phyloP scores from a whole-genome alignment of 2,797 vertebrate genomes.

The Microcaecilia unicolor region DNA sequence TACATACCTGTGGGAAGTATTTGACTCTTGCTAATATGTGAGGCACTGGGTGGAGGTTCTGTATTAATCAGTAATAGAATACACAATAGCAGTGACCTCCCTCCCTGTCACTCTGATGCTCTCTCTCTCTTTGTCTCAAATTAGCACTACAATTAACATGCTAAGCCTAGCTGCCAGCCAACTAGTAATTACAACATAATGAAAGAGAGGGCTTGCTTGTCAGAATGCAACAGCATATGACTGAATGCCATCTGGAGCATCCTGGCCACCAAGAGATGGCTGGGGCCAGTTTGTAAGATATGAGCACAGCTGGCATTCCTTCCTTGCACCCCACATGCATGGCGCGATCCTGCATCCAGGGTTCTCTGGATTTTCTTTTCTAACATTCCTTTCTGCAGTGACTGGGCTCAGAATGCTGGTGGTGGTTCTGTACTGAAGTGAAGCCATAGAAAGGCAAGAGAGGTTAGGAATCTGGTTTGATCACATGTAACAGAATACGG shows the following conservation, averaged over 20 bases:
- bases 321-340: background rate
- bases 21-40: background rate
- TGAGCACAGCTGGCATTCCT: background rate
- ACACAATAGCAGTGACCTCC: too few species aligned
- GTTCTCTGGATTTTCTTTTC: too few species aligned
- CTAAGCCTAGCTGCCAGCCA: slow-evolving; percentile 47
- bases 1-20: background rate
- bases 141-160: slow-evolving; percentile 46
- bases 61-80: too few species aligned
- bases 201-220: slow-evolving; percentile 47
- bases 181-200: slow-evolving; percentile 47
- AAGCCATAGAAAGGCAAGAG: too few species aligned
- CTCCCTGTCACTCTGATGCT: slow-evolving; percentile 21
- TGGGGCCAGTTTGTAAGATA: slow-evolving; percentile 20
- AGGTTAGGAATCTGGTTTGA: too few species aligned
- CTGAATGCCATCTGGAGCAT: slow-evolving; percentile 41
- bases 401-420: too few species aligned
- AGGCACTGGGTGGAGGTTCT: too few species aligned
- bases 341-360: too few species aligned
- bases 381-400: too few species aligned
- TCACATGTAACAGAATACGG: too few species aligned
- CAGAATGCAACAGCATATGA: slow-evolving; percentile 49
- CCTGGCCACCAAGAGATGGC: slow-evolving; percentile 50
- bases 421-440: too few species aligned
- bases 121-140: slow-evolving; percentile 38